Evolutionary conservation across 2,888 invertebrate genomes (phyloP), one percentile per base, ranked within the genome.

Genomic region (Dorcus hopei): DNA sequence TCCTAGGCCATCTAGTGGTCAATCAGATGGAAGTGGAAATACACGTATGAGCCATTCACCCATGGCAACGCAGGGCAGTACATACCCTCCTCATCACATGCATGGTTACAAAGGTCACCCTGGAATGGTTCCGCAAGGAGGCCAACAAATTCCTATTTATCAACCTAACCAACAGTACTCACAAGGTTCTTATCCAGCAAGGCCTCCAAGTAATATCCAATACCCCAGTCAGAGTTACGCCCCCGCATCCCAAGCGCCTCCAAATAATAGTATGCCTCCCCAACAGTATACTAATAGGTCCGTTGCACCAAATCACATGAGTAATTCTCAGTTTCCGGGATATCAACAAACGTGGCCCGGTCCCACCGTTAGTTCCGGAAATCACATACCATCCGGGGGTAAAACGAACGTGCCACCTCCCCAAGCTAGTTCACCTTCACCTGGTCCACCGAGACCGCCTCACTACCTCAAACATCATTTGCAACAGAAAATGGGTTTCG

Each of bases 1-100:
- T 79, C 93, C 93, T 78, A 89, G 95, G 78, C 95, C 95, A 80
- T 91, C 95, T 74, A 95, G 95, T 80, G 86, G 87, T 76, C 89
- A 83, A 74, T 82, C 82, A 61, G 83, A 83, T 74, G 79, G 82
- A 73, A 80, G 82, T 74, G 84, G 84, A 73, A 84, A 85, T 70
- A 81, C 83, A 71, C 83, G 86, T 67, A 84, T 88, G 82, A 86
- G 85, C 77, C 87, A 87, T 75, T 87, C 88, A 65, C 87, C 88
- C 65, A 86, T 88, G 85, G 83, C 85, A 70, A 82, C 71, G 47
- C 76, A 76, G 66, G 81, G 82, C 76, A 84, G 83, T 72, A 86
- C 85, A 76, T 85, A 86, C 63, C 82, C 85, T 58, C 60, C 60
- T 16, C 80, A 81, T 49, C 86, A 86, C 67, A 80, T 83, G 76